Evolutionary conservation across 2,888 invertebrate genomes (phyloP).

Genomic region (Galeruca laticollis): DNA sequence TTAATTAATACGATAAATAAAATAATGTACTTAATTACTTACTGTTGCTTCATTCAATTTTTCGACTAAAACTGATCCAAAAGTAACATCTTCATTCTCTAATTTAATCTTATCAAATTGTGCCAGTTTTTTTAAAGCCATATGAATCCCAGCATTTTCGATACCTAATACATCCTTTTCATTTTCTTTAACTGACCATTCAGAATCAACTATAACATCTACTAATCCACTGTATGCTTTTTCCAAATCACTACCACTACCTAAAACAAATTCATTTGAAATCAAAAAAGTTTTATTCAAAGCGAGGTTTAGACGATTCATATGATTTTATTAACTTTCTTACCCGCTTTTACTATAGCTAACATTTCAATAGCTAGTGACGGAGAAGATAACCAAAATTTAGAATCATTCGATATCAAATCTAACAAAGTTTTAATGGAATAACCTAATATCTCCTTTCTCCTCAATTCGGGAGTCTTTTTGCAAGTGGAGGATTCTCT

Average conservation of each 20-base stretch:
- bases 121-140: constrained; percentile 81
- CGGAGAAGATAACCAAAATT: constrained; percentile 77
- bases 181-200: constrained; percentile 70
- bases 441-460: constrained; percentile 75
- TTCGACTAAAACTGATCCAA: constrained; percentile 72
- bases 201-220: constrained; percentile 65
- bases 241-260: constrained; percentile 50
- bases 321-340: constrained; percentile 33
- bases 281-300: not conserved
- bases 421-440: constrained; percentile 56
- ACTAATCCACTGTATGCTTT: constrained; percentile 67
- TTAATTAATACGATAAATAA: not conserved
- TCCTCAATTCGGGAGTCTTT: constrained; percentile 76
- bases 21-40: constrained; percentile 53
- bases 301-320: not conserved
- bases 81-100: constrained; percentile 67
- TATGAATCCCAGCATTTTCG: constrained; percentile 82
- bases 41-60: constrained; percentile 71
- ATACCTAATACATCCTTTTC: constrained; percentile 71
- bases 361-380: constrained; percentile 78
- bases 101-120: constrained; percentile 71
- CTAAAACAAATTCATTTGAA: constrained; percentile 42
- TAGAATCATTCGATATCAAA: constrained; percentile 68
- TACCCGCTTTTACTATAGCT: constrained; percentile 77
- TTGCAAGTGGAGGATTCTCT: constrained; percentile 79